Percentiles rank a stretch among this genome's conserved stretches.
Evolutionary conservation across 2,797 vertebrate species (phyloP).

Genomic region (Trichosurus vulpecula): DNA sequence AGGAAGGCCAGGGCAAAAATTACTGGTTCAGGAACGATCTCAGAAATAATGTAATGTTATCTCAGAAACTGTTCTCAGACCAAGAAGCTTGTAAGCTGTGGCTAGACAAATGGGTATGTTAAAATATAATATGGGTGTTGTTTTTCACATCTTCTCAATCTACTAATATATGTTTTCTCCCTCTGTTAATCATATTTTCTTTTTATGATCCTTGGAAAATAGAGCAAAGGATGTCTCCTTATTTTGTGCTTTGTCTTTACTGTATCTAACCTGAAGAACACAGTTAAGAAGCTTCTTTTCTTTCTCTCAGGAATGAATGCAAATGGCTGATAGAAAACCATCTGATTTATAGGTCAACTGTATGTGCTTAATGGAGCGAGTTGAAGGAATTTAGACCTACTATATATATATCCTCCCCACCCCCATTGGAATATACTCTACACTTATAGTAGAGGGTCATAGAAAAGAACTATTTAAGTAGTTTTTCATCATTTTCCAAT

Average conservation of each 20-base stretch:
- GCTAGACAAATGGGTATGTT: background rate
- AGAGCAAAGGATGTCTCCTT: slow-evolving; percentile 11
- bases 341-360: background rate
- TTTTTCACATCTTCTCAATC: slow-evolving; percentile 6
- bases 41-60: slow-evolving; percentile 12
- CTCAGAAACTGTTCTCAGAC: slow-evolving; percentile 27
- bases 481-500: slow-evolving; percentile 20
- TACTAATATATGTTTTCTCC: slow-evolving; percentile 8
- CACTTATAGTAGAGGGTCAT: background rate
- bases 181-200: slow-evolving; percentile 13
- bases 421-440: slow-evolving; percentile 1
- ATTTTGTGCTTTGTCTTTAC: slow-evolving; percentile 43
- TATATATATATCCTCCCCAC: background rate
- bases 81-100: slow-evolving; percentile 1
- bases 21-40: background rate
- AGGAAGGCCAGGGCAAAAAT: background rate
- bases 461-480: slow-evolving; percentile 33
- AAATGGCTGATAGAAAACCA: background rate
- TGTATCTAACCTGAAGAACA: background rate
- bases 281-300: background rate
- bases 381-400: slow-evolving; percentile 17
- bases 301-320: slow-evolving; percentile 17
- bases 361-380: slow-evolving; percentile 8
- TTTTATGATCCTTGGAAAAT: slow-evolving; percentile 19
- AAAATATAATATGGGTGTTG: background rate